Evolutionary conservation across 53 echinoderm and acorn worm genomes (phyloP).

Genomic region (Glandiceps talaboti): DNA sequence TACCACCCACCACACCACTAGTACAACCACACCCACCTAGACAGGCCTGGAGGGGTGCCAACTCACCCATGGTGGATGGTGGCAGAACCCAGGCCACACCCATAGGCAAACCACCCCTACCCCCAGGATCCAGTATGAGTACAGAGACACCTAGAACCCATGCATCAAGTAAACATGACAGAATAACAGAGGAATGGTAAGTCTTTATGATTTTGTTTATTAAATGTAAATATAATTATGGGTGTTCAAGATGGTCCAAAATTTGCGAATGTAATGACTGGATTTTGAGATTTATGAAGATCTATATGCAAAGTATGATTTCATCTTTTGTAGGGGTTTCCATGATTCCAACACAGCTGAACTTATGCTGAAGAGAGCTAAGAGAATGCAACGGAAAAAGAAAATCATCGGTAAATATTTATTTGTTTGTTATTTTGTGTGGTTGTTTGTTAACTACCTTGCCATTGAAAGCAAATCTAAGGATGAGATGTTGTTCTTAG

Average conservation of each 20-base stretch:
- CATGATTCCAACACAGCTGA: conserved; percentile 76
- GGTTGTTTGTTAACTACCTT: too few relatives aligned
- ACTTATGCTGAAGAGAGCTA: conserved; percentile 91
- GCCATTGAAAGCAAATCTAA: too few relatives aligned
- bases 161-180: conserved; percentile 50
- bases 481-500: too few relatives aligned
- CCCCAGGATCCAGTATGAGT: conserved; percentile 24
- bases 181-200: conserved; percentile 85
- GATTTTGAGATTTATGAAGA: too few relatives aligned
- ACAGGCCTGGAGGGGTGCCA: conserved; percentile 55
- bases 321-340: conserved; percentile 52
- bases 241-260: too few relatives aligned
- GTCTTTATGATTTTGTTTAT: too few relatives aligned
- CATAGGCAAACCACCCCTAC: conserved; percentile 30
- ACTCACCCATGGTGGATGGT: conserved; percentile 12
- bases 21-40: conserved; percentile 28
- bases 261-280: too few relatives aligned
- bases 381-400: conserved; percentile 60
- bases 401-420: conserved; percentile 74
- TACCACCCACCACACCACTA: conserved; percentile 23
- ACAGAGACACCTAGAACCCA: conserved; percentile 41
- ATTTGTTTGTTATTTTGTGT: too few relatives aligned
- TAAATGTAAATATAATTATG: too few relatives aligned
- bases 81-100: conserved; percentile 7
- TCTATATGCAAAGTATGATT: too few relatives aligned